These are phyloP conservation scores for Coecobrya sp. DNA, from an alignment of 2,888 invertebrate species.

Conservation along the genomic window DNA sequence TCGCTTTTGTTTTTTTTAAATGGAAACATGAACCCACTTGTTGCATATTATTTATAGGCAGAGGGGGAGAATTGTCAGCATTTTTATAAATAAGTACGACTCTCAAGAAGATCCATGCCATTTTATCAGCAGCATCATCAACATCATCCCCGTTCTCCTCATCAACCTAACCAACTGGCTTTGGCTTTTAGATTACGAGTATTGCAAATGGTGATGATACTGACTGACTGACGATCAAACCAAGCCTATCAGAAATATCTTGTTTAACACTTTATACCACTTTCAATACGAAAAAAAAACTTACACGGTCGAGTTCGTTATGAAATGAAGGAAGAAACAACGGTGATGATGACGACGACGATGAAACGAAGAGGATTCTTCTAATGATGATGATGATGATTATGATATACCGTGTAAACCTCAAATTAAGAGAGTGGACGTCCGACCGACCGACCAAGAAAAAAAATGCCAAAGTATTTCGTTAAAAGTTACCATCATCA, in stretches of 20 bases:
- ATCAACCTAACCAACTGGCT: constrained; percentile 56
- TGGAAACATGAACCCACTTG: constrained; percentile 28
- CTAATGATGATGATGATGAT: constrained; percentile 48
- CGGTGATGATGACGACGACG: constrained; percentile 4
- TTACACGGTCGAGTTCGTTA: constrained; percentile 44
- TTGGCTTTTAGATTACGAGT: constrained; percentile 2
- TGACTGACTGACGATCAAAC: constrained; percentile 11
- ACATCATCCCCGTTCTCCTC: neutral
- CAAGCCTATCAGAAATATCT: constrained; percentile 56
- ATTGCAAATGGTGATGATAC: neutral
- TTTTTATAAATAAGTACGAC: neutral
- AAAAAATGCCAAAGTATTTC: constrained; percentile 16
- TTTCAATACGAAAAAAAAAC: constrained; percentile 15
- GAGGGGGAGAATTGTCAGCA: neutral
- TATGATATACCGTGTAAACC: constrained; percentile 63
- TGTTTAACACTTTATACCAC: constrained; percentile 53
- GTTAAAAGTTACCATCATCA: constrained; percentile 43
- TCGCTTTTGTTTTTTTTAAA: constrained; percentile 8
- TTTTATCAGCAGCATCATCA: constrained; percentile 19
- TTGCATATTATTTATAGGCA: constrained; percentile 26
- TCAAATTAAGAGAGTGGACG: constrained; percentile 51
- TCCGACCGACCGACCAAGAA: constrained; percentile 47
- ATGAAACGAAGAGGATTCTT: constrained; percentile 37
- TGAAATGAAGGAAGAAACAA: constrained; percentile 34
- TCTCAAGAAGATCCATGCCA: constrained; percentile 22